Conservation (phyloP, 2,797 vertebrate genomes). For the Poeciliopsis infans region DNA sequence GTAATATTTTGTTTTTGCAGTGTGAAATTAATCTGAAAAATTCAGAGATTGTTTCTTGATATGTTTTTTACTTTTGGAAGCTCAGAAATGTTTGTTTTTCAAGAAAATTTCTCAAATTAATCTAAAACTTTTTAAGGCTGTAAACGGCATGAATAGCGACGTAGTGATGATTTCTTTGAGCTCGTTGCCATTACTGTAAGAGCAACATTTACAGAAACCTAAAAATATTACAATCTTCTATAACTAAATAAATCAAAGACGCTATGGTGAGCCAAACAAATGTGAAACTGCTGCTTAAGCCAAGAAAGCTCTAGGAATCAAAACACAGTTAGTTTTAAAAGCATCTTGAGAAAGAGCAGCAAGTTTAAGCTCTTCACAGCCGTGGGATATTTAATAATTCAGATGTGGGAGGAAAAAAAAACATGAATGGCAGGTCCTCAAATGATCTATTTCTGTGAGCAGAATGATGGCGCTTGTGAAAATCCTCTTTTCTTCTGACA, state of each 20-base stretch:
- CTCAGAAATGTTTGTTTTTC: too few species aligned
- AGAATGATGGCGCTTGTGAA: conserved; percentile 25
- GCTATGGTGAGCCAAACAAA: conserved; percentile 31
- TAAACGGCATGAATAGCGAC: too few species aligned
- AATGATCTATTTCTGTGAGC: conserved; percentile 61
- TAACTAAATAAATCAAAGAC: background rate
- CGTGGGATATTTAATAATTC: conserved; percentile 67
- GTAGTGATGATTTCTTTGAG: background rate
- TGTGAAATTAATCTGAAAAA: too few species aligned
- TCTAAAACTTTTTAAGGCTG: too few species aligned
- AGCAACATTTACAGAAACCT: background rate
- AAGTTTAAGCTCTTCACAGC: conserved; percentile 52
- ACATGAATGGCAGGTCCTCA: conserved; percentile 47
- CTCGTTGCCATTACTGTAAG: background rate
- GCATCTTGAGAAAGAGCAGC: conserved; percentile 50
- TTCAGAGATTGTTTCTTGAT: too few species aligned
- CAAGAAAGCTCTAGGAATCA: conserved; percentile 22
- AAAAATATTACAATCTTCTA: background rate
- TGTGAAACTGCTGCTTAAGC: conserved; percentile 28
- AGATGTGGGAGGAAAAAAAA: conserved; percentile 38
- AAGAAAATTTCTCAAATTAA: too few species aligned
- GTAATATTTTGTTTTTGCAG: too few species aligned
- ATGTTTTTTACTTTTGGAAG: too few species aligned
- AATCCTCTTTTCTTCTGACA: conserved; percentile 37
- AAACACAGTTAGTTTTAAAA: conserved; percentile 55